phyloP scores from a whole-genome alignment of 2,113 vertebrate species.

The Phaetusa simplex region DNA sequence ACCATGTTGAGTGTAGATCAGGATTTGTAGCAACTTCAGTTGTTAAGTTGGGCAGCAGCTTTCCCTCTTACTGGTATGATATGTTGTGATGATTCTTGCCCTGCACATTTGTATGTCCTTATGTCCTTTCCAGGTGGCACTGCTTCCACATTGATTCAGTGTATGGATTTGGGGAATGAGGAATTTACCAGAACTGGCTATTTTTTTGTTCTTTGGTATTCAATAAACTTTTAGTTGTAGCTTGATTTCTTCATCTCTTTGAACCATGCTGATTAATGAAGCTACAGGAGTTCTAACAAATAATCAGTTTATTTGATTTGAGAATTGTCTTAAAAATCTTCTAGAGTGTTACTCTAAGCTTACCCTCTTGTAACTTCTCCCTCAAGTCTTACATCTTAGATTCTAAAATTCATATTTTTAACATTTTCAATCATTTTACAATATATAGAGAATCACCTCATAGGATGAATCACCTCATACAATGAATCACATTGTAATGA shows the following conservation, averaged over 20 bases:
- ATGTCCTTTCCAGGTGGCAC: background rate
- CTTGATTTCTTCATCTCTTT: background rate
- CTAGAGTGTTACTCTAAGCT: background rate
- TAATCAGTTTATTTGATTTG: background rate
- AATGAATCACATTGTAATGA: background rate
- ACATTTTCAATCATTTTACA: background rate
- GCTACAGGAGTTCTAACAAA: background rate
- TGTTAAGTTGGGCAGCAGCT: background rate
- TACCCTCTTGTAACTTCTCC: background rate
- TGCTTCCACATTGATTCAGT: background rate
- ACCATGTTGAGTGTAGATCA: background rate
- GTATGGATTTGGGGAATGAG: background rate
- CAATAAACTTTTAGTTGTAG: conserved; percentile 3
- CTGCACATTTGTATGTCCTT: background rate
- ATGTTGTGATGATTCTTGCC: background rate
- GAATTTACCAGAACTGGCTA: background rate
- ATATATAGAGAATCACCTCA: background rate
- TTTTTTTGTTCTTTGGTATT: background rate
- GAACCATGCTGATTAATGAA: background rate
- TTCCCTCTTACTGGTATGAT: background rate
- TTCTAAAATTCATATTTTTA: background rate
- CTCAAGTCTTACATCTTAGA: background rate
- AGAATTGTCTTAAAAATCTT: background rate
- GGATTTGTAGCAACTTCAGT: background rate
- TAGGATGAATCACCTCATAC: background rate